Base-by-base conservation (phyloP, 2,113 vertebrate genomes). In the Carlito syrichta region DNA sequence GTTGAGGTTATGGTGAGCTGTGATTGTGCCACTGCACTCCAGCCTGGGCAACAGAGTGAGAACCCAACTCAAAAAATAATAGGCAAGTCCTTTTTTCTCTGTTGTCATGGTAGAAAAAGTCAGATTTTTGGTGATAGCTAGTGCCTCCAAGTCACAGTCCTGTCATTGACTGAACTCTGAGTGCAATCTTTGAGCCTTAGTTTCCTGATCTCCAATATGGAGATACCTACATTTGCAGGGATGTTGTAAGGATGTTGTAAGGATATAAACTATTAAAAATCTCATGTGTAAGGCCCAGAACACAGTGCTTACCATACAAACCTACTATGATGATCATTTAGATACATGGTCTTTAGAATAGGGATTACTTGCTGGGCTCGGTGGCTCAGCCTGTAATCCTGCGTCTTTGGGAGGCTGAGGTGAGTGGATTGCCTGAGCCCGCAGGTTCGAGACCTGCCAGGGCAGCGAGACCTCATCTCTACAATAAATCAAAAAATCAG, bases 301-400 rank as follows among this genome's bases (percentile, higher is more conserved):
- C 19, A 10, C 4, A 14, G 7, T 10, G 22, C 23, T 76, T 10
- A 2, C 38, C 27, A 13, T 13, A 5, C 0, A 0, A 4, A 4
- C 5, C 10, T 38, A 17, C 22, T 16, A 9, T 2, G 50, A 38
- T 12, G 85, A 54, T 14, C 19, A 40, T 43, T 74, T 16, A 6
- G 8, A 48, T 27, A 11, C 13, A 8, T 1, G 32, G 63, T 48
- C 6, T 12, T 73, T 43, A 60, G 79, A 50, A 63, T 48, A 52
- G 66, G 20, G 27, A 50, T 12, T 22, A 19, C 16, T n/a, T n/a
- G n/a, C n/a, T n/a, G n/a, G n/a, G n/a, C n/a, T n/a, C n/a, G n/a
- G n/a, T n/a, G n/a, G n/a, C n/a, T n/a, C n/a, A n/a, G n/a, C n/a
- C n/a, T n/a, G n/a, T n/a, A n/a, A n/a, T n/a, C n/a, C n/a, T n/a